These are phyloP conservation scores for Probaryconus sp. DNA, from an alignment of 1,140 invertebrate species.

Conservation along the genomic window DNA sequence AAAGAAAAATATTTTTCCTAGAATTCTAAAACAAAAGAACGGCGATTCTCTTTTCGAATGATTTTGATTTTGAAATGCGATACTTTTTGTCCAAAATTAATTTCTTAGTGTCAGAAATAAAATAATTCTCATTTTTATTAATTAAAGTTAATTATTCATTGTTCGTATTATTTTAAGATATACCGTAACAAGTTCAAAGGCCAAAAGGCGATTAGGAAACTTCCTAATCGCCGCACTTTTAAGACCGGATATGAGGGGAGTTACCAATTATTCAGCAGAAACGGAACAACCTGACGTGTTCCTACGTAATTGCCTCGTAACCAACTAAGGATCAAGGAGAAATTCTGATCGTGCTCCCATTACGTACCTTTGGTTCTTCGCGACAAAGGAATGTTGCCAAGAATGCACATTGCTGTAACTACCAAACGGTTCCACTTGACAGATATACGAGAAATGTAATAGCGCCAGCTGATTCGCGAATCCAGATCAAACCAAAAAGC, in stretches of 20 bases:
- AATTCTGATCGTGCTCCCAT: constrained; percentile 14
- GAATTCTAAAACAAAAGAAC: too few relatives aligned
- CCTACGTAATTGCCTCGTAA: constrained; percentile 8
- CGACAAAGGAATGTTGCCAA: constrained; percentile 3
- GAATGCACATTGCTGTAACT: not conserved
- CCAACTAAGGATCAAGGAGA: constrained; percentile 10
- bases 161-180: too few relatives aligned
- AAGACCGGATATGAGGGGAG: constrained; percentile 1
- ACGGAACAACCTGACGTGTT: constrained; percentile 19
- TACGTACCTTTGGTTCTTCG: constrained; percentile 4
- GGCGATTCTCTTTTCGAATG: too few relatives aligned
- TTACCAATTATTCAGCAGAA: constrained; percentile 14
- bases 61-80: too few relatives aligned
- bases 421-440: not conserved
- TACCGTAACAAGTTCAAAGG: not conserved
- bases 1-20: too few relatives aligned
- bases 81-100: too few relatives aligned
- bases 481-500: not conserved
- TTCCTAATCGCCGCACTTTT: not conserved
- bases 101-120: too few relatives aligned
- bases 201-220: constrained; percentile 3
- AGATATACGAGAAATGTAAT: constrained; percentile 1
- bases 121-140: too few relatives aligned
- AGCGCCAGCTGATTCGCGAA: not conserved
- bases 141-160: too few relatives aligned